phyloP scores from a whole-genome alignment of 2,888 invertebrate genomes.

The Meandrusa payeni region DNA sequence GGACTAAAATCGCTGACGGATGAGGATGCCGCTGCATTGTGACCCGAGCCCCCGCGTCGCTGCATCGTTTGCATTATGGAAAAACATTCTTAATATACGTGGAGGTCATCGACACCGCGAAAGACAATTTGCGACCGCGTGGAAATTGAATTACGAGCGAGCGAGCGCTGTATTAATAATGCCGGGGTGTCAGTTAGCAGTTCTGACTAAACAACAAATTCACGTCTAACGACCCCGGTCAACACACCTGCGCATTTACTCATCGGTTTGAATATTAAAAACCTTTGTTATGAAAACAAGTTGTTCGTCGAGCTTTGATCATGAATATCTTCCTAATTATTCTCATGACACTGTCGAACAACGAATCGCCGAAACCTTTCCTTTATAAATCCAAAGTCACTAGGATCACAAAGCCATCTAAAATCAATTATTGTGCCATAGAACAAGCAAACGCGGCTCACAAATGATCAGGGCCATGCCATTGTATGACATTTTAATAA shows the following conservation, averaged over 20 bases:
- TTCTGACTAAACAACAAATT: conserved; percentile 15
- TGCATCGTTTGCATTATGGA: conserved; percentile 43
- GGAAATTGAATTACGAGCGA: conserved; percentile 12
- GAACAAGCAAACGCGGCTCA: too few relatives aligned
- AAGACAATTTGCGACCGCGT: conserved; percentile 18
- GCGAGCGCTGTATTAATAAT: conserved; percentile 12
- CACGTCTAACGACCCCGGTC: conserved; percentile 11
- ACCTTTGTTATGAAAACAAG: neutral
- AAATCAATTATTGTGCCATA: too few relatives aligned
- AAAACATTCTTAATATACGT: conserved; percentile 28
- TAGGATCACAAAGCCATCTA: too few relatives aligned
- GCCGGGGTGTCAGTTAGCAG: conserved; percentile 1
- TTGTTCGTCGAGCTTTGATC: too few relatives aligned
- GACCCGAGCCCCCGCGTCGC: conserved; percentile 44
- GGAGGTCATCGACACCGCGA: conserved; percentile 23
- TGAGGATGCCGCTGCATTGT: conserved; percentile 4
- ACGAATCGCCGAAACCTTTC: too few relatives aligned
- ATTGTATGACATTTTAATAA: too few relatives aligned
- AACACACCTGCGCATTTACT: neutral
- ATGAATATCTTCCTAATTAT: too few relatives aligned
- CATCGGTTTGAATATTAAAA: neutral
- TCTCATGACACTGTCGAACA: too few relatives aligned
- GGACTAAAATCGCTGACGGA: conserved; percentile 8
- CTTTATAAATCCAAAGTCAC: too few relatives aligned
- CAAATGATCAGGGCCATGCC: too few relatives aligned